Percentiles rank a stretch among this genome's conserved stretches.
These are phyloP conservation scores for Holothuria leucospilota DNA, from an alignment of 53 echinoderm and acorn worm species.

Conservation along the genomic window DNA sequence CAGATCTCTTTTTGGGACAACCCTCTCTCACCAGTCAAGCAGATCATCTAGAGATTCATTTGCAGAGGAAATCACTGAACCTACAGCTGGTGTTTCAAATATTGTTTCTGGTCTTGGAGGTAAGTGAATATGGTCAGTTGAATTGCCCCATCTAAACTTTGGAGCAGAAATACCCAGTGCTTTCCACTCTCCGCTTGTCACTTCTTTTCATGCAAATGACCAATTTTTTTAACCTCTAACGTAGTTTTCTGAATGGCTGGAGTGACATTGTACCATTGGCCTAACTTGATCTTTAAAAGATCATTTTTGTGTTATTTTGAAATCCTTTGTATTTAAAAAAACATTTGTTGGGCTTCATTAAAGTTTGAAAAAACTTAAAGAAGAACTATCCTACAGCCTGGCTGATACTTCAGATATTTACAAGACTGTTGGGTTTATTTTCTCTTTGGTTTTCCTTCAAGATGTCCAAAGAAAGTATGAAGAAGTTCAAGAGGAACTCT, in stretches of 20 bases:
- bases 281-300: too few relatives aligned
- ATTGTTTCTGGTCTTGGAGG: slow-evolving; percentile 86
- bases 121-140: slow-evolving; percentile 27
- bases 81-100: slow-evolving; percentile 74
- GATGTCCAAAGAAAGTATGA: slow-evolving; percentile 90
- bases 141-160: too few relatives aligned
- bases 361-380: too few relatives aligned
- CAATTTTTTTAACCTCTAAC: too few relatives aligned
- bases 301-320: too few relatives aligned
- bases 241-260: not conserved
- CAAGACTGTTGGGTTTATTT: not conserved
- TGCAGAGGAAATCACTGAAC: slow-evolving; percentile 88
- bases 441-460: not conserved
- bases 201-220: too few relatives aligned
- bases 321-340: too few relatives aligned
- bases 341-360: too few relatives aligned
- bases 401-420: not conserved
- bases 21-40: slow-evolving; percentile 84
- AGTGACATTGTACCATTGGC: too few relatives aligned
- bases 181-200: too few relatives aligned
- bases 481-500: slow-evolving; percentile 80
- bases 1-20: slow-evolving; percentile 91
- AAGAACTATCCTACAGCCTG: too few relatives aligned
- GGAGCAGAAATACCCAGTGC: too few relatives aligned
- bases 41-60: slow-evolving; percentile 86